A percentile compares a stretch with the other conserved stretches of the same genome.
Evolutionary conservation across 2,888 invertebrate species (phyloP).

Genomic region (Sinodicranocentrus sp.): DNA sequence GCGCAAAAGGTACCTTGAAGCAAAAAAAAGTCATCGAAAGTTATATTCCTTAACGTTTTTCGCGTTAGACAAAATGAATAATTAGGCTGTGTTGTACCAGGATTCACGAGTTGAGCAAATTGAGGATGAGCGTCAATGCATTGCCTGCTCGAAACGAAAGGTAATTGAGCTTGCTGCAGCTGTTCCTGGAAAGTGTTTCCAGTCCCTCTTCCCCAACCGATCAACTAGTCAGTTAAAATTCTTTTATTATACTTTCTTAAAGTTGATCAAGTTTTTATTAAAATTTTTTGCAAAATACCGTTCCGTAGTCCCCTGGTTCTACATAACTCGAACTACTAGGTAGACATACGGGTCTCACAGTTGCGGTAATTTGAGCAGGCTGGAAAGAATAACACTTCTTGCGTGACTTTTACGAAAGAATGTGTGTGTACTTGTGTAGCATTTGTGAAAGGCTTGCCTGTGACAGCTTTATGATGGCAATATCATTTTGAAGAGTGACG

Average conservation of each 20-base stretch:
- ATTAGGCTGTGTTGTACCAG: constrained; percentile 79
- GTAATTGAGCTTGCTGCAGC: constrained; percentile 80
- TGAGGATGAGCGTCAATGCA: constrained; percentile 80
- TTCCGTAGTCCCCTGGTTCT: constrained; percentile 52
- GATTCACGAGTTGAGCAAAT: constrained; percentile 80
- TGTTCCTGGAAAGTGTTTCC: constrained; percentile 79
- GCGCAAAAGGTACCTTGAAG: constrained; percentile 81
- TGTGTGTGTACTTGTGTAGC: too few relatives aligned
- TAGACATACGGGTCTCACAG: constrained; percentile 72
- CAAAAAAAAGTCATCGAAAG: not conserved
- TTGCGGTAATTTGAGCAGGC: constrained; percentile 66
- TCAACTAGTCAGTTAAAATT: constrained; percentile 53
- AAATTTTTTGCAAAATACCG: constrained; percentile 31
- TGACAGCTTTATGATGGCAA: constrained; percentile 86
- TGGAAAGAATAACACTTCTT: constrained; percentile 53
- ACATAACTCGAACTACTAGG: constrained; percentile 56
- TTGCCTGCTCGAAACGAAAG: constrained; percentile 80
- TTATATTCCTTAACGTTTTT: not conserved
- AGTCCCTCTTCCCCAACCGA: constrained; percentile 73
- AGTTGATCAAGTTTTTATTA: not conserved
- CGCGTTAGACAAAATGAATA: not conserved
- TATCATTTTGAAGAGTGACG: constrained; percentile 84
- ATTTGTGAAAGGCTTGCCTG: constrained; percentile 68
- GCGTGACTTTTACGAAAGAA: too few relatives aligned
- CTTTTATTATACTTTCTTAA: too few relatives aligned